Base-by-base conservation (phyloP, 2,797 vertebrate species). In the Cyprinodon diabolis region DNA sequence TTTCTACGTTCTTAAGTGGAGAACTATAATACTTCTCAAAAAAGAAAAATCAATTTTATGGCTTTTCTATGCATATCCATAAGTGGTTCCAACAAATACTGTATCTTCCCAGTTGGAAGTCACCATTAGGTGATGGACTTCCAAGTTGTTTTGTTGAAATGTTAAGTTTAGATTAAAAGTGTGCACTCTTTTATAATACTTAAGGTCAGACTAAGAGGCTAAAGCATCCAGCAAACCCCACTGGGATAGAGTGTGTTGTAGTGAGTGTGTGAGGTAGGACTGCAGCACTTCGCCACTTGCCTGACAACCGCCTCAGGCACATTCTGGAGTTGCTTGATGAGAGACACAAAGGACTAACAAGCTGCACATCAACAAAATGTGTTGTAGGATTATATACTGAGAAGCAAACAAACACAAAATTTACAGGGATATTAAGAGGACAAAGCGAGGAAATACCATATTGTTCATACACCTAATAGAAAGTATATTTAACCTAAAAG, bases 301-400 rank as follows among this genome's bases (percentile, higher is more conserved):
- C 79, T 85, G 92, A 89, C 89, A 90, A 87, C 80, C 72, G 86
- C 92, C 88, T 88, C 74, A 5, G 86, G 89, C 84, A 71, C 87
- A 88, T 72, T 78, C 2, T 67, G 84, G 68, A 74, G 67, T 72
- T 66, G 82, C 74, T 82, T 89, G 87, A 87, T 86, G 89, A 86
- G 76, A 90, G 86, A 86, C 83, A 82, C 70, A 72, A 76, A 87
- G 79, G 90, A 90, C 85, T 89, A 91, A 89, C 86, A 83, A 75
- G 84, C 79, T 75, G 73, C 71, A 78, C 17, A 69, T 86, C 87
- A 87, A 83, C 86, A 86, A 86, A 89, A 75, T 72, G 74, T 79
- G 83, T 79, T 79, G 67, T 63, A 63, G 72, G 72, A 57, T 76
- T 75, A 77, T 74, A 66, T 67, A 77, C 67, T 14, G 17, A 68